Percentiles rank a stretch among this genome's conserved stretches.
Evolutionary conservation across 1,140 invertebrate genomes (phyloP).

Genomic region (Pachypsylla venusta): DNA sequence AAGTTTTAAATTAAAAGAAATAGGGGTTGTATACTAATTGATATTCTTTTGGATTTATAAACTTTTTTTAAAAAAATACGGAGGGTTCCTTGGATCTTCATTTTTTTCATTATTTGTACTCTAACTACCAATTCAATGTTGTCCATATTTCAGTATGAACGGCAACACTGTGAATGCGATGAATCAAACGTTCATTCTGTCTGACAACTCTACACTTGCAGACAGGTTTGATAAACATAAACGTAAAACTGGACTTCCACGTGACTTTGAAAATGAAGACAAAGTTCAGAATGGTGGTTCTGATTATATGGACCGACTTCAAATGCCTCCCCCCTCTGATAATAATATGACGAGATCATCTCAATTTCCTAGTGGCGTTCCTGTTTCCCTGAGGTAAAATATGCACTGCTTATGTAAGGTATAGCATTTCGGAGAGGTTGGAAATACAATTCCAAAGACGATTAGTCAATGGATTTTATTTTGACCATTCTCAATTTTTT

Average conservation of each 20-base stretch:
- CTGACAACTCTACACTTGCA: neutral
- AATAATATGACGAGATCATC: neutral
- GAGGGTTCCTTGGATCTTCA: slow-evolving; percentile 53
- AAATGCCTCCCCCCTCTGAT: neutral
- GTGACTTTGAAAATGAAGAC: neutral
- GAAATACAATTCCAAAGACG: no score
- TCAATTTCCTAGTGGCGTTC: neutral
- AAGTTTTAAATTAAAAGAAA: no score
- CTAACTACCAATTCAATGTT: neutral
- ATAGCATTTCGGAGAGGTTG: no score
- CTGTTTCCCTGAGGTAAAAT: neutral
- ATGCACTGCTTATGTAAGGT: no score
- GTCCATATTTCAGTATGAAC: neutral
- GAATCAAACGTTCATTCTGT: neutral
- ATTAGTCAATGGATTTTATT: no score
- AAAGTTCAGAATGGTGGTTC: neutral
- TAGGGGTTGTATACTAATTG: no score
- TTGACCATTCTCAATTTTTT: no score
- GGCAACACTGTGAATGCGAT: neutral
- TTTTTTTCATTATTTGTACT: neutral
- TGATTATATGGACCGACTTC: neutral
- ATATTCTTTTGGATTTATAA: no score
- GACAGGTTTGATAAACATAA: neutral
- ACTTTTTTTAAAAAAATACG: no score
- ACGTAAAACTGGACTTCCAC: neutral